Conservation (phyloP, 1,140 invertebrate genomes). For the fruit fly (Drosophila melanogaster) region Release_6_plus_ISO1_MT NC_004354.4:19229501-19230000, state of each 20-base stretch:
- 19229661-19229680: constrained; percentile 56
- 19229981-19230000: background rate
- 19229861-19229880: constrained; percentile 23
- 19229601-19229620: constrained; percentile 63
- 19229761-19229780: constrained; percentile 26
- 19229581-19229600: constrained; percentile 76
- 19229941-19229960: background rate
- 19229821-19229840: constrained; percentile 24
- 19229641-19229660: too few species aligned
- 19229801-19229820: constrained; percentile 65
- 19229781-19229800: constrained; percentile 68
- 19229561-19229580: constrained; percentile 47
- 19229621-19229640: too few species aligned
- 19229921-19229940: background rate
- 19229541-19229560: constrained; percentile 56
- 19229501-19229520: background rate
- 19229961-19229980: background rate
- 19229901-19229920: constrained; percentile 22
- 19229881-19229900: constrained; percentile 5
- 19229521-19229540: constrained; percentile 29
- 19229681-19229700: constrained; percentile 41
- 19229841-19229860: constrained; percentile 21
- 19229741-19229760: constrained; percentile 44
- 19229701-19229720: constrained; percentile 12
- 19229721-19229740: constrained; percentile 80